Base-by-base conservation (phyloP, 2,797 vertebrate genomes). In the Rachycentron canadum region DNA sequence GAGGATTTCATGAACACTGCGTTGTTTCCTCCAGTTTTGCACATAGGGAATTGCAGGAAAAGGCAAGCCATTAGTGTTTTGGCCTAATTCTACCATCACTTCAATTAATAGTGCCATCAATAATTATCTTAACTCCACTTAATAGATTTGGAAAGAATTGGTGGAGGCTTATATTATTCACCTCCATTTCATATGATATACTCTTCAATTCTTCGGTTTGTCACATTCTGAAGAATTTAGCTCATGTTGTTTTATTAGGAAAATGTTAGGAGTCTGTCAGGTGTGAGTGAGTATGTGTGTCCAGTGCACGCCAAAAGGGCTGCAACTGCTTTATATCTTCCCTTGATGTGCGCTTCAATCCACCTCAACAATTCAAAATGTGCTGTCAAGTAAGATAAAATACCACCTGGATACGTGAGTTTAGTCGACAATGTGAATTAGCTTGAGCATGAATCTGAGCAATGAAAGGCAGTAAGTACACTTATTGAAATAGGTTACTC, bases 11-110 rank as follows among this genome's bases (percentile, higher is more conserved):
- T 69, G 43, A 72, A 75, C 21, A 61, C 0, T 13, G 17, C 1
- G 0, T 11, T 58, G 7, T 55, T 65, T 65, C 26, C 49, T 69
- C 23, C 17, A 26, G 3, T n/a, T 21, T 16, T 43, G 3, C 17
- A 47, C 30, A 38, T 34, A 14, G 10, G 56, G 12, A 5, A 60
- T 41, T 73, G 19, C 56, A 69, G 40, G n/a, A 75, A 10, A 71
- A 34, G 52, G 14, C 13, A 67, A 49, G 13, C 53, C 58, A 76
- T 41, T 19, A 3, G 43, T 75, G 62, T 60, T 12, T 32, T 45
- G 23, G 14, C 52, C 47, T 32, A 49, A 40, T n/a, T 63, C 10
- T 14, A 9, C 30, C 7, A n/a, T 2, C 14, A 28, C 11, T 6
- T 43, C 6, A 38, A 32, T 30, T 32, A 53, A 56, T 23, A 16